These are phyloP conservation scores for Sitta carolinensis DNA, from an alignment of 2,797 vertebrate species.

Conservation along the genomic window DNA sequence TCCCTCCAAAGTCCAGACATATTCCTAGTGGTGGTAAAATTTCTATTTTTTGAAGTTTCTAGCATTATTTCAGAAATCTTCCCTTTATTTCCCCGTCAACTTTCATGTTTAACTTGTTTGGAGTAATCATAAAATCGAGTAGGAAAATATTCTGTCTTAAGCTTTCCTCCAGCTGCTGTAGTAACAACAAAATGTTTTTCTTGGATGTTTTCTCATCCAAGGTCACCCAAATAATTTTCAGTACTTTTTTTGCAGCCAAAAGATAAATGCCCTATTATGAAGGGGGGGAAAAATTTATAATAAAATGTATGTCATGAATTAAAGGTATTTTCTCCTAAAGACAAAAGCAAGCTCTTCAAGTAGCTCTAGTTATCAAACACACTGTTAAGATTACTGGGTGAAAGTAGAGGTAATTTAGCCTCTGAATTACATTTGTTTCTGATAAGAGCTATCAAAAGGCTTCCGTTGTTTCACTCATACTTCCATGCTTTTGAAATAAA, in stretches of 20 bases:
- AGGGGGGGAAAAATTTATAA: not conserved
- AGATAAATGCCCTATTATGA: not conserved
- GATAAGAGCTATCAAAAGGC: not conserved
- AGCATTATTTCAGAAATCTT: not conserved
- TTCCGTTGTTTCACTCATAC: not conserved
- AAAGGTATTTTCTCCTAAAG: not conserved
- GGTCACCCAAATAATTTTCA: not conserved
- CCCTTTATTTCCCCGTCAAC: rapidly evolving
- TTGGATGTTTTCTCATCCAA: not conserved
- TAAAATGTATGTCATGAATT: not conserved
- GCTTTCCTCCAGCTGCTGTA: not conserved
- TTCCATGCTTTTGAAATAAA: not conserved
- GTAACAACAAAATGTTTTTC: constrained; percentile 8
- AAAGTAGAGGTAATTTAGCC: not conserved
- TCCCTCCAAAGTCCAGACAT: not conserved
- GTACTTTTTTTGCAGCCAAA: not conserved
- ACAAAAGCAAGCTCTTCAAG: not conserved
- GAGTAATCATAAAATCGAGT: not conserved
- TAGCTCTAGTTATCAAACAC: not conserved
- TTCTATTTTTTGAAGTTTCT: not conserved
- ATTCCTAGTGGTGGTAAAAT: not conserved
- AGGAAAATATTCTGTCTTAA: not conserved
- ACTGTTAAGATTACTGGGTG: not conserved
- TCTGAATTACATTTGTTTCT: not conserved
- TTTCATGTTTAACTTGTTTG: not conserved